Evolutionary conservation across 2,797 vertebrate genomes (phyloP), one percentile per base, ranked within the genome.

Genomic region (Champsocephalus gunnari): DNA sequence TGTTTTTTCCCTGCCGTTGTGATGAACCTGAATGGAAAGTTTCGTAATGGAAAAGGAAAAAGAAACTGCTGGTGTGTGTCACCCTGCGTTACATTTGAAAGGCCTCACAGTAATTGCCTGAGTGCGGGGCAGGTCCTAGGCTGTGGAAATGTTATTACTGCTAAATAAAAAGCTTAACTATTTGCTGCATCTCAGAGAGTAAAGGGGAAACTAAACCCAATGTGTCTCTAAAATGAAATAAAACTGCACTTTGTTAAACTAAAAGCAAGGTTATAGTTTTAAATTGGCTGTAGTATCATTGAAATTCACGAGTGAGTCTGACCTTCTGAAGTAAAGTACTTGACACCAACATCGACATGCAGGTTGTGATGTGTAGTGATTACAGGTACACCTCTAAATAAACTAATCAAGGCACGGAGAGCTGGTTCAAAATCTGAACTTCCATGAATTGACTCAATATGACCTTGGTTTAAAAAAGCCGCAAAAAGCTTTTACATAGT

Each of bases 1-100:
- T 85, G 62, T 81, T 58, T 80, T 87, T 53, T 21, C 51, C 44
- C 62, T 73, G 50, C 49, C 51, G n/a, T 49, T 21, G 77, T 55
- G 73, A 91, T 80, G 69, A 86, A 89, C 88, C 59, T 80, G 54
- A 87, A 85, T 73, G 56, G 61, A 63, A 75, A 54, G 60, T 24
- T 67, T 74, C n/a, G 19, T 62, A 71, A 75, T 65, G 2, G 61
- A 86, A 75, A 7, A 14, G 48, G 13, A 28, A 73, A 48, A 28
- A 80, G 47, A 81, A 82, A 78, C 47, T 60, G 47, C 75, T 12
- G 12, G 51, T 44, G 10, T 70, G 66, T 59, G 48, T 79, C 74
- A 71, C 71, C 59, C 76, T 68, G 56, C 62, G 85, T 86, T 83
- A 71, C 57, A 77, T 76, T 65, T 83, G n/a, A 81, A 81, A 77